Base-by-base conservation (phyloP, 2,888 invertebrate genomes). In the Scelioninae gen. 2 region DNA sequence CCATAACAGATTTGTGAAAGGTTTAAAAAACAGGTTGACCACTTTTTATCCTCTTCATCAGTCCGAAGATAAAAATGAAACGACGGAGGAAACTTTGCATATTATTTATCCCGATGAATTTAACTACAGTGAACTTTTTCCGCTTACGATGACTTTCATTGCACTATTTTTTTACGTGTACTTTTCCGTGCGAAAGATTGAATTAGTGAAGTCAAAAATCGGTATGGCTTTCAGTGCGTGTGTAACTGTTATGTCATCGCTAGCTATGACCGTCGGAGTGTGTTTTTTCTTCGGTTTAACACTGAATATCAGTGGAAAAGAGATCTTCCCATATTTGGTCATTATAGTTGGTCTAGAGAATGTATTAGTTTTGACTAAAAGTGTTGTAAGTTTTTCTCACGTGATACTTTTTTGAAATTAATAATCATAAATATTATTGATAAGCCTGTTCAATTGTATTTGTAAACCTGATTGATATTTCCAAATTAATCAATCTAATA, bases 171-270 rank as follows among this genome's bases (percentile, higher is more conserved):
- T 96, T 18, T 98, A 97, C 83, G 93, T 98, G 25, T 97, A 97
- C 83, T 98, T 97, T 86, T 97, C 96, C 18, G 94, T 98, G 31
- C 90, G 96, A 78, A 98, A 98, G 88, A 96, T 99, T 73, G 97
- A 97, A 85, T 91, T 95, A 83, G 94, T 96, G 35, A 93, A 94
- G 81, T 96, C 95, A 0, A 96, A 96, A 87, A 84, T 92, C 11
- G 91, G 92, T 18, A 90, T 99, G 82, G 97, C 98, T 0, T 90
- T 96, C 37, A 94, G 96, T 81, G 96, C 97, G 0, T 94, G 96
- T 2, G 87, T 94, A 7, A 97, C 97, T 0, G 94, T 94, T 5
- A 89, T 93, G 10, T 92, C 94, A 1, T 97, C 97, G 50, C 88
- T 98, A 7, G 91, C 94, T 31, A 97, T 98, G 94, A 96, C 97